phyloP scores from a whole-genome alignment of 53 echinoderm and acorn worm species.

The Pentamera pediparva region DNA sequence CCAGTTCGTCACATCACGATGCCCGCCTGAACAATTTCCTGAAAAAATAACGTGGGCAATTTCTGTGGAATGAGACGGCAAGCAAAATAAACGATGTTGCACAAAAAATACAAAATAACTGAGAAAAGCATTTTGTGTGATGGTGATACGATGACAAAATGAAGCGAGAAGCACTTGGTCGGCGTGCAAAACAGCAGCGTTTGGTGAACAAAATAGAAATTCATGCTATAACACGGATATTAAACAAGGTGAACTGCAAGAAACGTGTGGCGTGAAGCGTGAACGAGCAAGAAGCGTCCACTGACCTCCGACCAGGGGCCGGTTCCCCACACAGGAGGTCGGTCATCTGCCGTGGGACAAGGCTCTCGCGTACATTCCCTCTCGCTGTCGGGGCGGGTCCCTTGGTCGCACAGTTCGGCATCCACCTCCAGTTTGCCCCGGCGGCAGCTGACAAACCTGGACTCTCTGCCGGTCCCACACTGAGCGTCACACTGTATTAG shows the following conservation, averaged over 20 bases:
- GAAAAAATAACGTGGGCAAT: too few relatives aligned
- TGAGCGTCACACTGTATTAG: constrained; percentile 31
- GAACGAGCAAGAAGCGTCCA: not conserved
- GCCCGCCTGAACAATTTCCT: too few relatives aligned
- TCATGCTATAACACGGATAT: not conserved
- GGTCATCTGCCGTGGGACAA: constrained; percentile 5
- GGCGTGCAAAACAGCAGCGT: too few relatives aligned
- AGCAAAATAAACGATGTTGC: too few relatives aligned
- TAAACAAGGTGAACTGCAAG: not conserved
- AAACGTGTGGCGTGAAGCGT: too few relatives aligned
- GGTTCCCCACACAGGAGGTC: not conserved
- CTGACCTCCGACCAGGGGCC: constrained; percentile 32
- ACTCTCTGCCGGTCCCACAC: constrained; percentile 21
- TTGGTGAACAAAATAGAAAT: not conserved
- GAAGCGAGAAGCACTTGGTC: too few relatives aligned
- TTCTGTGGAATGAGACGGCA: too few relatives aligned
- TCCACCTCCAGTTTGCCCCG: not conserved
- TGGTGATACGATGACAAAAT: too few relatives aligned
- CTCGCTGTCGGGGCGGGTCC: not conserved
- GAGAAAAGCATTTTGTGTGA: too few relatives aligned
- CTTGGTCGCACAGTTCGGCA: not conserved
- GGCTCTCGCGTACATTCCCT: not conserved
- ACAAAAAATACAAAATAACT: too few relatives aligned
- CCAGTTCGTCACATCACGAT: too few relatives aligned
- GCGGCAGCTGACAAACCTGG: constrained; percentile 13